Evolutionary conservation across 2,888 invertebrate genomes (phyloP), one percentile per base, ranked within the genome.

Genomic region (Unio delphinus): DNA sequence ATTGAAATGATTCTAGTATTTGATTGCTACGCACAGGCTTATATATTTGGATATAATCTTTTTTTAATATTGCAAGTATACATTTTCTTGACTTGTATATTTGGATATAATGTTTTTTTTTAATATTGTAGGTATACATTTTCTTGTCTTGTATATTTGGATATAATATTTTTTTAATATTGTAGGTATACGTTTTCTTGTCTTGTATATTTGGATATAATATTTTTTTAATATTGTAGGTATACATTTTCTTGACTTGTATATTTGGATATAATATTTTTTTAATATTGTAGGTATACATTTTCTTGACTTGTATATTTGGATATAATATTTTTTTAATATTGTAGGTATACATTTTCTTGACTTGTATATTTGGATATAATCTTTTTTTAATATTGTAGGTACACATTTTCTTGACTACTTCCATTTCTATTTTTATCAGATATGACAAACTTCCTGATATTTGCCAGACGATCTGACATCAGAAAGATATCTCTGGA

Each of bases 391-490:
- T 7, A 15, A 15, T 58, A 18, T 11, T 58, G 17, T 8, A 23
- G n/a, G 58, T 26, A 58, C 4, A 23, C 15, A 58, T 58, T 23
- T 58, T 26, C 18, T 57, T 30, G 7, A 28, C 58, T 17, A 17
- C 17, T 45, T 68, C 20, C 57, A 63, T 55, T 23, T 55, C 23
- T 15, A 26, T 23, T 68, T 28, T 66, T 72, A 79, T 30, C 81
- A 88, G 89, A 82, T 54, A 87, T 89, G 89, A 80, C 70, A 56
- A 85, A 86, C 73, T 87, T 86, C 76, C 91, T 97, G 54, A 91
- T 97, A 20, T 95, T 96, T 80, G 95, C 96, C 0, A 93, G 95
- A 26, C 94, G 94, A 76, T 95, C 95, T 84, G 96, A 96, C 87
- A 93, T 97, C 55, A 92, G 96, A 55, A 90, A 96, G 56, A 94